Base-by-base conservation (phyloP, 2,797 vertebrate genomes). In the Perodicticus potto region DNA sequence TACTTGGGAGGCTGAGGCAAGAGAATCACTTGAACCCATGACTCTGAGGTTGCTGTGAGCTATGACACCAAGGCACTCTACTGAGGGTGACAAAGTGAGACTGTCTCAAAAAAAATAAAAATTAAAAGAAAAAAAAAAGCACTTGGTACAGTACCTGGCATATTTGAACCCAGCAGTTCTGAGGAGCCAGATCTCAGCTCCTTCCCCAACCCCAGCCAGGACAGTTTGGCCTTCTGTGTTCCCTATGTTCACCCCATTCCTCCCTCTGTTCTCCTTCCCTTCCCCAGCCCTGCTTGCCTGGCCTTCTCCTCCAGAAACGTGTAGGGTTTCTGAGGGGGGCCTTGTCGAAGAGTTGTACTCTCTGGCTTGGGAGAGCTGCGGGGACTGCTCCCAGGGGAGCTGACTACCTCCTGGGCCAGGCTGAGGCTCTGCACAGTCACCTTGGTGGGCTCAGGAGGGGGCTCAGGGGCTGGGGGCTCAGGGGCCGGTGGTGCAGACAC, bases 231-330 rank as follows among this genome's bases (percentile, higher is more conserved):
- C 61, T 87, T 61, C 19, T 3, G 0, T 12, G 74, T 10, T 53
- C n/a, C 65, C 10, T 4, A 6, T 0, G 5, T 20, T 19, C 76
- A 32, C 1, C 25, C 65, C 65, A 2, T 19, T 29, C 57, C 32
- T 7, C 10, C 7, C 27, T 29, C 29, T 3, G 17, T 23, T 49
- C 40, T 45, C 32, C 70, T 10, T 9, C 84, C 91, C 59, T 29
- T 67, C 32, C 90, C 67, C 5, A 14, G 19, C 72, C 59, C 65
- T 67, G 61, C 98, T 99, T 98, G 99, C 99, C 99, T 99, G 80
- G 99, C 99, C 97, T 99, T 99, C 98, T 99, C 99, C 1, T 99
- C 99, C 99, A 99, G 98, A 97, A 99, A 99, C 14, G 99, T 99
- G 93, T 99, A 99, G 0, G 99, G 99, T 97, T 99, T 99, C 98